Base-by-base conservation (phyloP, 2,113 vertebrate genomes). In the Lethenteron camtschaticum region DNA sequence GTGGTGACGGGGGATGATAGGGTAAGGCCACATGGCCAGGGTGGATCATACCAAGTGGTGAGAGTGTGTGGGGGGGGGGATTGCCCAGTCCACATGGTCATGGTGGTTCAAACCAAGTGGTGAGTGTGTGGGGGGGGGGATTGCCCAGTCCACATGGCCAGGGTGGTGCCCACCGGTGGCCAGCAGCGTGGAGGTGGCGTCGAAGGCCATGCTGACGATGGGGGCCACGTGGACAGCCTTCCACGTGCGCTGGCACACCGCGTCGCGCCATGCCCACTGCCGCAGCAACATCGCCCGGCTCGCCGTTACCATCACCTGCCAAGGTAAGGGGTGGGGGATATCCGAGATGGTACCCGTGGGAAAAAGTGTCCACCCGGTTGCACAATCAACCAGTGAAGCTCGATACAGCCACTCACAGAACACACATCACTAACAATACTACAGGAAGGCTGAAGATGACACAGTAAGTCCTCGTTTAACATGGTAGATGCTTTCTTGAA, bases 281-380 rank as follows among this genome's bases (percentile, higher is more conserved):
- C 84, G 86, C 73, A 99, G 80, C 71, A 99, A 76, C 75, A 99
- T 76, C 1, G 87, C 86, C 58, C 85, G 77, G 74, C 88, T 97
- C 41, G 82, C 87, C 0, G 89, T 90, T 72, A 97, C 87, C 11
- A 99, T 79, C 16, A 90, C 72, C 94, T 96, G 71, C 1, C 56
- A 72, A 5, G 41, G 4, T 41, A 5, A 41, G 41, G 41, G 41
- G 41, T 41, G 41, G 41, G 41, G 41, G 41, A 41, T 7, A 41
- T 41, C 5, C 41, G 41, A 41, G 41, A 41, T 41, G 41, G 41
- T 41, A 41, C 41, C 6, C 41, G 6, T 41, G 41, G 41, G 41
- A 41, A 7, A 3, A 6, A 7, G 41, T 41, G 41, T 41, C 41
- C 41, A 41, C 41, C 41, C 41, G 41, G 41, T 41, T 41, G 41